phyloP scores from a whole-genome alignment of 2,113 vertebrate genomes.

The Mustela lutreola region DNA sequence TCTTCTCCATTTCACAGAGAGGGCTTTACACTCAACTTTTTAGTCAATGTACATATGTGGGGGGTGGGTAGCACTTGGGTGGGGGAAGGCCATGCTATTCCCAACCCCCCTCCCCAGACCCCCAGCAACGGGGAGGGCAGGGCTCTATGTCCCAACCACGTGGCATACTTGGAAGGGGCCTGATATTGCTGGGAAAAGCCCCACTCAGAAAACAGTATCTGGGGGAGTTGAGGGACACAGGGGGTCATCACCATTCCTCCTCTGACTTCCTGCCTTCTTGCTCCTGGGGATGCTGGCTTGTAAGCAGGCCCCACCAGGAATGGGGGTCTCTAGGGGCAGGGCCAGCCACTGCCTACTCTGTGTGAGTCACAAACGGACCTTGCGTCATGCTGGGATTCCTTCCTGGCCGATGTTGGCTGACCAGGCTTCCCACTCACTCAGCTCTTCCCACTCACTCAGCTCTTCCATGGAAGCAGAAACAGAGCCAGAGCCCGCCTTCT shows the following conservation, averaged over 20 bases:
- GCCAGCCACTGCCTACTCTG: background rate
- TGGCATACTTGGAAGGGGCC: background rate
- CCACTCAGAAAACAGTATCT: background rate
- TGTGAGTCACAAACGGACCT: background rate
- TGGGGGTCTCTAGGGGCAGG: background rate
- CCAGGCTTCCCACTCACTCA: background rate
- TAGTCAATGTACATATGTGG: background rate
- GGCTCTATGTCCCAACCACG: fast-evolving
- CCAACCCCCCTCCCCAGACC: too few species aligned
- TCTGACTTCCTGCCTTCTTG: background rate
- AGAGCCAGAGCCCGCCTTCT: background rate
- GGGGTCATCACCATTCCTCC: background rate
- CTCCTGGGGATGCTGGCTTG: background rate
- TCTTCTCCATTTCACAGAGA: background rate
- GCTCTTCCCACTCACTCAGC: background rate
- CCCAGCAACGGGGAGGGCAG: background rate
- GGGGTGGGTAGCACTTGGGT: background rate
- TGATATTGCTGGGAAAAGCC: background rate
- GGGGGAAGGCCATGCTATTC: background rate
- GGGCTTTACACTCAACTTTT: background rate
- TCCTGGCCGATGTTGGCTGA: background rate
- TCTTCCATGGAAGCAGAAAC: background rate
- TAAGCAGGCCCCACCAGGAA: background rate
- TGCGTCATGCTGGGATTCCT: background rate
- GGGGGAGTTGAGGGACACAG: fast-evolving